Evolutionary conservation across 1,140 invertebrate genomes (phyloP), one percentile per base, ranked within the genome.

Genomic region (Sitodiplosis mosellana): DNA sequence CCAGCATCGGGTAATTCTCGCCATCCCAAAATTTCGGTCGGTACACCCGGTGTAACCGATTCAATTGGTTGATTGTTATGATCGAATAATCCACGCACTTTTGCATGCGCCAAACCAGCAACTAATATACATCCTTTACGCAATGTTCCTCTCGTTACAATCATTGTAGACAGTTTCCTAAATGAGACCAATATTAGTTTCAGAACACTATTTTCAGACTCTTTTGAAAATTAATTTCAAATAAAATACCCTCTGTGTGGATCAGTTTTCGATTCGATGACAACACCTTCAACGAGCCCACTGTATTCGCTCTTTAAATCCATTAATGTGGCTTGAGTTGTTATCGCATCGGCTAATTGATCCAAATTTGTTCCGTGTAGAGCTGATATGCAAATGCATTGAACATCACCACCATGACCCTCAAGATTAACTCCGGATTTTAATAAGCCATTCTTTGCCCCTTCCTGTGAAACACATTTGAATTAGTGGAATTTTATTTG

Each of bases 21-120:
- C 91, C 91, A 96, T 14, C 91, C 91, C 34, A 87, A 73, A 20
- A 97, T 76, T 64, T 91, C 81, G 4, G 87, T 87, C 1, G 93
- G 86, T 5, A 79, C 80, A 0, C 85, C 62, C 0, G 92, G 87
- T 10, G 71, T 66, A 0, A 84, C 90, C 57, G 77, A 61, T 7
- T 69, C 60, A 10, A 97, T 45, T 0, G 71, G 55, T 22, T 72
- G 63, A 0, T 86, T 86, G 49, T 76, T 71, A 49, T 91, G 83
- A 65, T 92, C 78, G 56, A 83, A 83, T 66, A 98, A 77, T n/a
- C 75, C 66, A 46, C 87, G 73, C 1, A 94, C 88, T 73, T 88
- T 92, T 2, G 77, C 87, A 75, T 78, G 87, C 0, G 80, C 74
- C 10, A 69, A 63, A 1, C 90, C 93, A 52, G 87, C 83, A 0